A percentile compares a stretch with the other conserved stretches of the same genome.
Conservation (phyloP, 2,113 vertebrate genomes). For the Oxyruncus cristatus region DNA sequence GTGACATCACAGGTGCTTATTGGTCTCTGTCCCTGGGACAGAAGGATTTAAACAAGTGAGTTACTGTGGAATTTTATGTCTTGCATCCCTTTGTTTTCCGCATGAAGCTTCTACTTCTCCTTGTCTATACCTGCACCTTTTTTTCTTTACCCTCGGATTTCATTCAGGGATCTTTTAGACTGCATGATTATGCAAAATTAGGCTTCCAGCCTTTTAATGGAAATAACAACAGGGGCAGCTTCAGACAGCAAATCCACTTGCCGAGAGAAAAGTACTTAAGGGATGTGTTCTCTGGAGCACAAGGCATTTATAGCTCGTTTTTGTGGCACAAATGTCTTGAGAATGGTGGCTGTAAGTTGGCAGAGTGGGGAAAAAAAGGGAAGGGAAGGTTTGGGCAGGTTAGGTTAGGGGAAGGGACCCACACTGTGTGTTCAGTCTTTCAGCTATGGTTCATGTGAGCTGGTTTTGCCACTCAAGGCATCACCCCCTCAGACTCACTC, state of each 20-base stretch:
- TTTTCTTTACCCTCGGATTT: neutral
- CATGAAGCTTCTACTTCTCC: neutral
- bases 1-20: accelerated
- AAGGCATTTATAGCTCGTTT: neutral
- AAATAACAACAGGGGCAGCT: neutral
- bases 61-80: neutral
- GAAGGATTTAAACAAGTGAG: neutral
- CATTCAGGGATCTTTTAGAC: neutral
- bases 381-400: no score
- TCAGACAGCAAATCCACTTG: neutral
- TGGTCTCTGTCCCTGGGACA: neutral
- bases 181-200: neutral
- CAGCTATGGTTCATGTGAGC: accelerated
- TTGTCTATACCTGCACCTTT: neutral
- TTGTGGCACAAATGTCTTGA: neutral
- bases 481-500: neutral
- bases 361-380: neutral
- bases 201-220: neutral
- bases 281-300: neutral
- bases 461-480: neutral
- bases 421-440: neutral
- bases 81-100: neutral
- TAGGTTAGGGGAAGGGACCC: neutral
- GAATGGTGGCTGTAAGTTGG: neutral
- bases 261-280: neutral